Percentiles rank a stretch among this genome's conserved stretches.
These are phyloP conservation scores for Silurus asotus DNA, from an alignment of 2,113 vertebrate species.

Conservation along the genomic window DNA sequence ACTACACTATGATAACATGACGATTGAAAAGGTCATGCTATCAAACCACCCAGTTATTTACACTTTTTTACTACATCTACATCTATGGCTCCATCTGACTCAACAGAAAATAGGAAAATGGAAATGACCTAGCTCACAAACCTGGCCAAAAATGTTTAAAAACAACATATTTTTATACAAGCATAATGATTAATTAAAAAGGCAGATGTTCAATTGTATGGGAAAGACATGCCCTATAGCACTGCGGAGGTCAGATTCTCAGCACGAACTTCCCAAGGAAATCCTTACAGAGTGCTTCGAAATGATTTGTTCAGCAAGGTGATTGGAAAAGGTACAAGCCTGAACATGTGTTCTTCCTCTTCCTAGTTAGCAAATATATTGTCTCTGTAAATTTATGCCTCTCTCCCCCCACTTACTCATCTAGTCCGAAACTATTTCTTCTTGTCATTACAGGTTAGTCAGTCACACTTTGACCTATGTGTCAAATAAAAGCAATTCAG, in stretches of 20 bases:
- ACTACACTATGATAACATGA: not conserved
- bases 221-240: not conserved
- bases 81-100: too few species aligned
- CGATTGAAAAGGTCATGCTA: not conserved
- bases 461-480: constrained; percentile 69
- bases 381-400: not conserved
- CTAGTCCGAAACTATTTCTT: constrained; percentile 12
- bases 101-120: not conserved
- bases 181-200: constrained; percentile 12
- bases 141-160: not conserved
- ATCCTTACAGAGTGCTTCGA: constrained; percentile 9
- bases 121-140: not conserved
- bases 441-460: constrained; percentile 44
- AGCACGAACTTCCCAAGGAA: constrained; percentile 26
- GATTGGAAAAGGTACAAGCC: constrained; percentile 24
- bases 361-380: constrained; percentile 16
- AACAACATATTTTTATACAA: not conserved
- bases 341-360: constrained; percentile 39
- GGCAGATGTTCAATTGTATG: not conserved
- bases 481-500: constrained; percentile 69
- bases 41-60: not conserved
- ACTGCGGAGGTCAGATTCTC: not conserved
- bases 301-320: constrained; percentile 1
- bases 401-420: not conserved
- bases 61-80: too few species aligned